Evolutionary conservation across 2,797 vertebrate genomes (phyloP), one percentile per base, ranked within the genome.

Genomic region (Poeciliopsis paucimaculata): DNA sequence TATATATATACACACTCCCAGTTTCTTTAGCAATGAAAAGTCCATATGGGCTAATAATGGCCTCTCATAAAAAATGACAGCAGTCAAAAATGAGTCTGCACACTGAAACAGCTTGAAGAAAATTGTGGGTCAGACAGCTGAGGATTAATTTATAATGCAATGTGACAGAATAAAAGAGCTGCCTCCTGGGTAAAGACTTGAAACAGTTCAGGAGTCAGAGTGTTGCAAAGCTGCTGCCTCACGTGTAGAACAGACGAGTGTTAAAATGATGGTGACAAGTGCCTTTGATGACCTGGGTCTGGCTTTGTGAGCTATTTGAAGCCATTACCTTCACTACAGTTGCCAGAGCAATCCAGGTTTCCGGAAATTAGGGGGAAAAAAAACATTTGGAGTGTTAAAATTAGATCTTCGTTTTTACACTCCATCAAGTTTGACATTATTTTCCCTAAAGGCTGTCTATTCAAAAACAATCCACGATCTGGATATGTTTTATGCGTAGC

Each of bases 131-230:
- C 83, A 88, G 87, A 80, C 84, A 85, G 88, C 84, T 86, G 86
- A 87, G 84, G 73, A 83, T 92, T 88, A 77, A 87, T 90, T 91
- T 78, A 88, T 85, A 89, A 90, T 88, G 83, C 20, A 43, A 76
- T 62, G 80, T 85, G 88, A 91, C 89, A 84, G 86, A 82, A 89
- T 90, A 87, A 89, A 80, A 87, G 86, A 78, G 51, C 46, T 46
- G 90, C 18, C 89, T 82, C 84, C 86, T 86, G 86, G 85, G 87
- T 87, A 84, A 86, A 88, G 88, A 78, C 79, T 72, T 77, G 64
- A 82, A 81, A 70, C 73, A 26, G 75, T 71, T 75, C 76, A 85
- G 55, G 64, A 83, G 81, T 60, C 76, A 66, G 74, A 62, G 41
- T 46, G 79, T 18, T 62, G 80, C 76, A 77, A 82, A 81, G 71